These are phyloP conservation scores for Aegotheles bennettii DNA, from an alignment of 2,113 vertebrate genomes.

Conservation along the genomic window DNA sequence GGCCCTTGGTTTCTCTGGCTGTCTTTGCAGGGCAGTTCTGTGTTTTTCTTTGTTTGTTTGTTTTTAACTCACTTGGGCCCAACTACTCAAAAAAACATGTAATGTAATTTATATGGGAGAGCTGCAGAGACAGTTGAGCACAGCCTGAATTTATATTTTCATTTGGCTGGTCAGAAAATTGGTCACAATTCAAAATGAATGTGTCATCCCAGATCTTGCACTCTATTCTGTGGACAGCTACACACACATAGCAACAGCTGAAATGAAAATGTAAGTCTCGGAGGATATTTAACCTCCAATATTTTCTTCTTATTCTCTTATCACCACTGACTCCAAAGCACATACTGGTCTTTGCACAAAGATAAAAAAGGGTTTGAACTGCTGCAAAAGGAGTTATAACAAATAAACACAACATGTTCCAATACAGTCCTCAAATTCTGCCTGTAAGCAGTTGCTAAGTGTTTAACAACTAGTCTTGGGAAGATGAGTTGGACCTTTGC, in stretches of 20 bases:
- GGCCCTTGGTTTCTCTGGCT: background rate
- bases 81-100: background rate
- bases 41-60: background rate
- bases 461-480: background rate
- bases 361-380: background rate
- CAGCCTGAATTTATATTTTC: conserved; percentile 13
- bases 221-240: background rate
- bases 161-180: conserved; percentile 19
- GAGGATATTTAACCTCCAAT: background rate
- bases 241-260: background rate
- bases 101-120: background rate
- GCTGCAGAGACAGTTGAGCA: background rate
- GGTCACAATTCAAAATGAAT: conserved; percentile 8
- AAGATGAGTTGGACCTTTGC: background rate
- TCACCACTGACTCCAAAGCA: background rate
- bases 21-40: background rate
- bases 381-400: background rate
- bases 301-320: background rate
- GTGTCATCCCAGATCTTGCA: conserved; percentile 15
- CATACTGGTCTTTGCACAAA: background rate
- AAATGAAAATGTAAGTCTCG: conserved; percentile 10
- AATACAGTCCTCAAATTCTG: background rate
- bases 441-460: background rate
- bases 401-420: background rate
- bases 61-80: background rate